These are phyloP conservation scores for Drosophila sucinea DNA, from an alignment of 1,140 invertebrate species.

Conservation along the genomic window DNA sequence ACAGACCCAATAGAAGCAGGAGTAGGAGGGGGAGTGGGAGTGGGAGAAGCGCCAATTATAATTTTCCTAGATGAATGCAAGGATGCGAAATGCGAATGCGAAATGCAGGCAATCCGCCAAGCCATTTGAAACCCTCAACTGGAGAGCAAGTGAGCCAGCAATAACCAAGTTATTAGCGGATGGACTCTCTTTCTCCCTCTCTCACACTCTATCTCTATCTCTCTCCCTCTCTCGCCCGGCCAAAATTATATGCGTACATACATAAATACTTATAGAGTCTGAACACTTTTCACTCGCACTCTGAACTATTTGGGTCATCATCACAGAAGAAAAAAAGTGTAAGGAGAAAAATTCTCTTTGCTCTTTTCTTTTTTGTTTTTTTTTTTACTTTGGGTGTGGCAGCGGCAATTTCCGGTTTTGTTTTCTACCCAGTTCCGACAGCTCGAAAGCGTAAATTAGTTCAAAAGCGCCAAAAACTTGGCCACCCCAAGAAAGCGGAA, in stretches of 20 bases:
- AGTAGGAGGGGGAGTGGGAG: background rate
- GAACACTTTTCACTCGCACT: conserved; percentile 10
- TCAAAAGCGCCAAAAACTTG: conserved; percentile 21
- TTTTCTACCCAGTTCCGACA: conserved; percentile 22
- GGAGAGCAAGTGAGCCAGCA: background rate
- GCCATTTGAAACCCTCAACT: background rate
- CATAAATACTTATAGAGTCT: conserved; percentile 20
- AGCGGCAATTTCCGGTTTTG: conserved; percentile 22
- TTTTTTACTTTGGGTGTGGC: conserved; percentile 9
- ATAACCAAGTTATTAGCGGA: conserved; percentile 19
- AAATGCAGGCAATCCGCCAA: conserved; percentile 3
- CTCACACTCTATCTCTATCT: background rate
- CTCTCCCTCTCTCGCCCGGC: background rate
- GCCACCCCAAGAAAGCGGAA: conserved; percentile 18
- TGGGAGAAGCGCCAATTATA: conserved; percentile 13
- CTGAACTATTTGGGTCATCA: conserved; percentile 22
- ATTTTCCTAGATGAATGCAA: conserved; percentile 2
- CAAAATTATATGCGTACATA: conserved; percentile 11
- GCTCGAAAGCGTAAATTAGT: conserved; percentile 23
- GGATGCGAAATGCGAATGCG: background rate
- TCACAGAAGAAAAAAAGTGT: background rate
- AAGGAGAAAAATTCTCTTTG: background rate
- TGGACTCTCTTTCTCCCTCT: background rate
- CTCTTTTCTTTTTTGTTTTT: conserved; percentile 1
- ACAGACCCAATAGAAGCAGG: background rate